Evolutionary conservation across 2,888 invertebrate species (phyloP), one percentile per base, ranked within the genome.

Genomic region (Polydrusus tereticollis): DNA sequence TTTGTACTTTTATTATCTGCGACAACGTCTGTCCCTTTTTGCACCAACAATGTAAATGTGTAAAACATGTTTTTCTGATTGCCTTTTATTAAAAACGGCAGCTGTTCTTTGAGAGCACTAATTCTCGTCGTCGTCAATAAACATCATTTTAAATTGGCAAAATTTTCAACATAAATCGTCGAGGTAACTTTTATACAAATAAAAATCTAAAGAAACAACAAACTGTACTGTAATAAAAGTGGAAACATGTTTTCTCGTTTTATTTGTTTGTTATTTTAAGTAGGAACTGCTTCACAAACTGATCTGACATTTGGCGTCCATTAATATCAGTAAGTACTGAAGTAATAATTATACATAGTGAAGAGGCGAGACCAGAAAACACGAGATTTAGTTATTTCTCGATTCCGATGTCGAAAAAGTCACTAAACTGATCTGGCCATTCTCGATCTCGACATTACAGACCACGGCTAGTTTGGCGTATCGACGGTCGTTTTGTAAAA

Each of bases 31-130:
- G 23, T 23, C 21, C 21, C 20, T 47, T 47, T 47, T 47, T 21
- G n/a, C n/a, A 23, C 20, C 23, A n/a, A 47, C 21, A 23, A n/a
- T 47, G 47, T 47, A 47, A 47, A 47, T 47, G 23, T 7, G n/a
- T n/a, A 47, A 47, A 23, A 23, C 21, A 47, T 21, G 21, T 47
- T 47, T 23, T 12, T 21, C 12, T 23, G 21, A 21, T 21, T 21
- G 20, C 47, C 47, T 47, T 47, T 47, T 20, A 47, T 47, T 47
- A 47, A 47, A 21, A 47, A 47, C 47, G 47, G 47, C 47, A 47
- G 47, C 47, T 47, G 47, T 47, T 47, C 47, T 47, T 47, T 47
- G 2, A 21, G 21, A 8, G 7, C 21, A n/a, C 47, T 23, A 47
- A 47, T 47, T 47, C 47, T 23, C 23, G 10, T 20, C 21, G 21